A percentile compares a stretch with the other conserved stretches of the same genome.
Conservation (phyloP, 2,888 invertebrate species). For the Heteromyza rotundicornis region DNA sequence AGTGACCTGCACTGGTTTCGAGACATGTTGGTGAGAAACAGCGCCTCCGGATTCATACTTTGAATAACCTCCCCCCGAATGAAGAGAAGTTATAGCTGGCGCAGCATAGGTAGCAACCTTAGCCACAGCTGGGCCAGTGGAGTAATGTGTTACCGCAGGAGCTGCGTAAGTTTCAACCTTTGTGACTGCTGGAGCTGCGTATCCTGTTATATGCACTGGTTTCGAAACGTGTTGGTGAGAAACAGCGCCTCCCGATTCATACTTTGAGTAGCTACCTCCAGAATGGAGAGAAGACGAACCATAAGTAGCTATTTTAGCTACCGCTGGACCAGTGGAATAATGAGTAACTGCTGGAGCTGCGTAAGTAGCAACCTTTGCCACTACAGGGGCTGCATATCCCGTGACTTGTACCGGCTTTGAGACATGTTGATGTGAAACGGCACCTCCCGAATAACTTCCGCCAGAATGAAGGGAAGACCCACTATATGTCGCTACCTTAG, state of each 20-base stretch:
- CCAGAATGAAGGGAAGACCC: slow-evolving; percentile 21
- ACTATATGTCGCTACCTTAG: slow-evolving; percentile 37
- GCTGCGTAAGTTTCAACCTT: slow-evolving; percentile 35
- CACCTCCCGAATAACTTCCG: slow-evolving; percentile 22
- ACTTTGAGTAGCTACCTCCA: slow-evolving; percentile 8
- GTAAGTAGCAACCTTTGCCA: slow-evolving; percentile 42
- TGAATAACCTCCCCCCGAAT: slow-evolving; percentile 9
- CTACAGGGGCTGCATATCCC: slow-evolving; percentile 30
- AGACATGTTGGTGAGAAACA: slow-evolving; percentile 46
- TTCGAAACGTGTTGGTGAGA: slow-evolving; percentile 45
- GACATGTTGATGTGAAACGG: slow-evolving; percentile 41
- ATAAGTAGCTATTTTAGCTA: slow-evolving; percentile 38
- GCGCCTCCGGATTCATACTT: slow-evolving; percentile 22
- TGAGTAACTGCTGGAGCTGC: slow-evolving; percentile 36
- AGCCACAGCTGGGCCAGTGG: slow-evolving; percentile 28
- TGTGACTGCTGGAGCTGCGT: slow-evolving; percentile 29
- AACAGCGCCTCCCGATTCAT: slow-evolving; percentile 33
- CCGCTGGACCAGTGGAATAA: slow-evolving; percentile 33
- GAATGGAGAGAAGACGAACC: slow-evolving; percentile 18
- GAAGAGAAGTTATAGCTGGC: slow-evolving; percentile 30
- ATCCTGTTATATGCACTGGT: slow-evolving; percentile 24
- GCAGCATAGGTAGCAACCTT: slow-evolving; percentile 41
- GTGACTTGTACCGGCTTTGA: slow-evolving; percentile 58
- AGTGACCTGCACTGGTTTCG: slow-evolving; percentile 38
- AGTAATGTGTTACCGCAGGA: slow-evolving; percentile 24